Percentiles rank a stretch among this genome's conserved stretches.
These are phyloP conservation scores for Girardinus metallicus DNA, from an alignment of 2,797 vertebrate species.

Conservation along the genomic window DNA sequence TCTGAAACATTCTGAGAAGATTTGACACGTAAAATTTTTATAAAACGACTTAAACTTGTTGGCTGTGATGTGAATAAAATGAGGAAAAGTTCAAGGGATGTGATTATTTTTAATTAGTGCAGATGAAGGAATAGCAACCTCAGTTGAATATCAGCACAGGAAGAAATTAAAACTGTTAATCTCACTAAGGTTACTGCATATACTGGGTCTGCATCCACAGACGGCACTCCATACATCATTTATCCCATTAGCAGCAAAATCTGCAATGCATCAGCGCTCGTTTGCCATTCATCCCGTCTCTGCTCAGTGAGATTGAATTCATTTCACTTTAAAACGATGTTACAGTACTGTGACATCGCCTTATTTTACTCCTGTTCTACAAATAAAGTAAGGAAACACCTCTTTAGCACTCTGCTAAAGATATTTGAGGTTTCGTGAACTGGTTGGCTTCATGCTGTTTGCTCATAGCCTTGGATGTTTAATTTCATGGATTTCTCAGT, in stretches of 20 bases:
- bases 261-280: background rate
- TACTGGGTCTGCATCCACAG: background rate
- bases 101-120: background rate
- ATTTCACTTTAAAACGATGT: background rate
- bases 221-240: background rate
- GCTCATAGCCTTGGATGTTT: slow-evolving; percentile 70
- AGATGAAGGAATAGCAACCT: background rate
- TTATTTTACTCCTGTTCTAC: slow-evolving; percentile 5
- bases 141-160: background rate
- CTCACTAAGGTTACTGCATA: background rate
- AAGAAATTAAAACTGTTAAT: background rate
- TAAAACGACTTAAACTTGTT: background rate
- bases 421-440: slow-evolving; percentile 18
- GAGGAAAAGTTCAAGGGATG: background rate
- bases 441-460: slow-evolving; percentile 32
- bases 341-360: background rate
- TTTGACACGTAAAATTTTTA: background rate
- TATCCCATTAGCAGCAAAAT: background rate
- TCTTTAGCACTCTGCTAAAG: slow-evolving; percentile 14
- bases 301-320: background rate
- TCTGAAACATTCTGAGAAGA: background rate
- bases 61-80: background rate
- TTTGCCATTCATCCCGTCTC: background rate
- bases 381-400: slow-evolving; percentile 9
- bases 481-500: slow-evolving; percentile 56